Conservation (phyloP, 23 tunicate genomes). For the Styela plicata region DNA sequence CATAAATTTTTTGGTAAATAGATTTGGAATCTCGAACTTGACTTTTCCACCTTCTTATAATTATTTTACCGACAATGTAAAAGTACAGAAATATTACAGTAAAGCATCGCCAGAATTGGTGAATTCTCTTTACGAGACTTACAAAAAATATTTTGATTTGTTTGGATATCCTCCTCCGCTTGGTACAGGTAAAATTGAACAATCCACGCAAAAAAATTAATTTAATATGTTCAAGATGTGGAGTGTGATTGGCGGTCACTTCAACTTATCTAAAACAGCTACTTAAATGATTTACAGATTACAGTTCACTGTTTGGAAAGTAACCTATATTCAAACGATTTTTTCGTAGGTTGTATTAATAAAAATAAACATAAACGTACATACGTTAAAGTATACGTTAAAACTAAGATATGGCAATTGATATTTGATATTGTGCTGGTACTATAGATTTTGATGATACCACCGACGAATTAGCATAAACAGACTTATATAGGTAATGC, state of each 20-base stretch:
- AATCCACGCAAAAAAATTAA: background rate
- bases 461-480: too few species aligned
- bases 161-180: constrained; percentile 53
- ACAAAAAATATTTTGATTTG: constrained; percentile 34
- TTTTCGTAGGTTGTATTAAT: too few species aligned
- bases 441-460: too few species aligned
- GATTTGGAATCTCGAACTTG: background rate
- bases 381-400: too few species aligned
- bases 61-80: constrained; percentile 2
- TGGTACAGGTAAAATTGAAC: constrained; percentile 9
- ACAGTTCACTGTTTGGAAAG: background rate
- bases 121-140: constrained; percentile 41
- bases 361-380: too few species aligned
- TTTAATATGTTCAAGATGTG: background rate
- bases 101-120: constrained; percentile 31
- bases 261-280: background rate
- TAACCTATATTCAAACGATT: background rate
- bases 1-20: constrained; percentile 14
- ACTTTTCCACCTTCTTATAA: constrained; percentile 26
- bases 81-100: constrained; percentile 19
- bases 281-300: background rate
- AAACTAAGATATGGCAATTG: too few species aligned
- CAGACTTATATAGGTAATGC: too few species aligned
- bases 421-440: too few species aligned
- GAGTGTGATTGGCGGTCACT: background rate